These are phyloP conservation scores for Conus betulinus DNA, from an alignment of 1,140 invertebrate genomes.

Conservation along the genomic window DNA sequence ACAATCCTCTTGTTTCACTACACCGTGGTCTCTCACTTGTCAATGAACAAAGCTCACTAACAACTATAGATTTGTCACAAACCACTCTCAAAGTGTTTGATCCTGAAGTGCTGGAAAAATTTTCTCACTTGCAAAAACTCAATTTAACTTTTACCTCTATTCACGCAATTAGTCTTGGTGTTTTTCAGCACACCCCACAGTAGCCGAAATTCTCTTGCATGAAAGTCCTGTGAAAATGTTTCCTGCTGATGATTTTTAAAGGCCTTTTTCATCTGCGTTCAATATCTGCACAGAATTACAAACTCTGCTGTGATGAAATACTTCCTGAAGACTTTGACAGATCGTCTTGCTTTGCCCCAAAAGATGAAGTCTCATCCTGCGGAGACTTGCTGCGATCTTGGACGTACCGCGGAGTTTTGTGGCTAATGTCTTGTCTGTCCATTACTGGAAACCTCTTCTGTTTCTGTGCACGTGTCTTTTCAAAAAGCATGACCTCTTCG, in stretches of 20 bases:
- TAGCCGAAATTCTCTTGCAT: not conserved
- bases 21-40: not conserved
- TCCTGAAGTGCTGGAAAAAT: not conserved
- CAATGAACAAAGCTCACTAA: not conserved
- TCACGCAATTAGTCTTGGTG: not conserved
- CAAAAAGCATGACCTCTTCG: not conserved
- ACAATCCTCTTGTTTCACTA: not conserved
- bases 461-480: slow-evolving; percentile 31
- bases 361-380: slow-evolving; percentile 55
- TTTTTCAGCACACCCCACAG: not conserved
- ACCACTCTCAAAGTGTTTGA: not conserved
- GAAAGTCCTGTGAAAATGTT: not conserved
- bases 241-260: not conserved
- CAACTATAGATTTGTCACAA: not conserved
- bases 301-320: slow-evolving; percentile 47
- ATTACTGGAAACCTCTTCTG: slow-evolving; percentile 50
- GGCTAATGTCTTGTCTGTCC: slow-evolving; percentile 46
- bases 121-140: not conserved
- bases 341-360: slow-evolving; percentile 24
- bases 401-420: slow-evolving; percentile 44
- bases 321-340: slow-evolving; percentile 39
- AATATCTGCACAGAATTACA: slow-evolving; percentile 41
- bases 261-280: not conserved
- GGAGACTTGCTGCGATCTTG: slow-evolving; percentile 44
- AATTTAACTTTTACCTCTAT: not conserved